phyloP scores from a whole-genome alignment of 1,140 invertebrate species.

The Bemisia tabaci region DNA sequence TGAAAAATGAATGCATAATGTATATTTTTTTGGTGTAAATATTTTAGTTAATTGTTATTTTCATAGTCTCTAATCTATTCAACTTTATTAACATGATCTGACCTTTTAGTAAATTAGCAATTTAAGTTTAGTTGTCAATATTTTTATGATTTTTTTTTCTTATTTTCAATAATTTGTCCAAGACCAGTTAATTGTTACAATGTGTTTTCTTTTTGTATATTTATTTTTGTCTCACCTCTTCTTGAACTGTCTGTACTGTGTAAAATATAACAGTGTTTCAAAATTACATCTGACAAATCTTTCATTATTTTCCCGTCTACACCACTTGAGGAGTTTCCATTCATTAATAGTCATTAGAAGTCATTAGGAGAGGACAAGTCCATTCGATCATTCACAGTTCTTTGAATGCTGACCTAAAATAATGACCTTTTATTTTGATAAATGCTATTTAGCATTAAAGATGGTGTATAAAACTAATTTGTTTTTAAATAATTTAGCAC shows the following conservation, averaged over 20 bases:
- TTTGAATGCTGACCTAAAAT: too few relatives aligned
- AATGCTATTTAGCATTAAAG: too few relatives aligned
- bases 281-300: not conserved
- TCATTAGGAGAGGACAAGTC: too few relatives aligned
- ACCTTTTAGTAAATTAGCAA: not conserved
- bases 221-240: conserved; percentile 2
- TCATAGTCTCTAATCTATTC: not conserved
- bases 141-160: not conserved
- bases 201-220: conserved; percentile 5
- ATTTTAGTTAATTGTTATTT: conserved; percentile 1
- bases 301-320: not conserved
- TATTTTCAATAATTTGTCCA: not conserved
- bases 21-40: not conserved
- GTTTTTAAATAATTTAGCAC: too few relatives aligned
- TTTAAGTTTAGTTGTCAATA: not conserved
- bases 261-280: not conserved
- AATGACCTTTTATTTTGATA: too few relatives aligned
- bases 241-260: not conserved
- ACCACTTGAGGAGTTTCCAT: too few relatives aligned
- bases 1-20: not conserved
- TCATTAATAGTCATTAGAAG: too few relatives aligned
- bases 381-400: too few relatives aligned
- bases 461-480: too few relatives aligned
- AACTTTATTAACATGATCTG: not conserved
- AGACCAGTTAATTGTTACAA: not conserved